Conservation (phyloP, 2,888 invertebrate species). For the Eupithecia subumbrata region DNA sequence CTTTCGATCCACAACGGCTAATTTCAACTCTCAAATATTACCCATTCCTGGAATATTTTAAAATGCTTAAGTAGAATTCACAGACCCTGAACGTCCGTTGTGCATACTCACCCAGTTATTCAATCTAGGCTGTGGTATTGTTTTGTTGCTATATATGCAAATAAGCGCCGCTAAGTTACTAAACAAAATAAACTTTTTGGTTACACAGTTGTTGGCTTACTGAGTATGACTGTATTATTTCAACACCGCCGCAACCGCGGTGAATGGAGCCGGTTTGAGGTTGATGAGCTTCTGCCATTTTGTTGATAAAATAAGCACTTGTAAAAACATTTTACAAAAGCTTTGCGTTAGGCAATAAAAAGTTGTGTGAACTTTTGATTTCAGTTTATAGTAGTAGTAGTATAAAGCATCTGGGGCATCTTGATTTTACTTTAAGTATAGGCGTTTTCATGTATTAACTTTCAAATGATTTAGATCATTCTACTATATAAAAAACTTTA, state of each 20-base stretch:
- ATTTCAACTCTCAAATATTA: too few relatives aligned
- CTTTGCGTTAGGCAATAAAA: constrained; percentile 4
- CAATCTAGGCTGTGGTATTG: constrained; percentile 28
- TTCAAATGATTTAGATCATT: not conserved
- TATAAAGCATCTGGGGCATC: not conserved
- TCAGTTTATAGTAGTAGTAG: not conserved
- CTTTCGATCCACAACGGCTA: too few relatives aligned
- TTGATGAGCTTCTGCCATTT: constrained; percentile 39
- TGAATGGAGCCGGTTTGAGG: constrained; percentile 42
- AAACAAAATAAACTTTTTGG: constrained; percentile 76
- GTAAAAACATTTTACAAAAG: constrained; percentile 25
- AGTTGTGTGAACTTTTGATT: not conserved
- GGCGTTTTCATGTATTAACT: not conserved
- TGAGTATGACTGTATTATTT: constrained; percentile 55
- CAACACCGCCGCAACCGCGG: constrained; percentile 47
- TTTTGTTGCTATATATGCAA: constrained; percentile 75
- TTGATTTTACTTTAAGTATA: not conserved
- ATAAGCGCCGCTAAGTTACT: constrained; percentile 69
- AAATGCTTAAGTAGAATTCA: not conserved
- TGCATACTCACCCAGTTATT: constrained; percentile 5
- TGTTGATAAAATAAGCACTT: constrained; percentile 31
- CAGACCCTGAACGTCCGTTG: not conserved
- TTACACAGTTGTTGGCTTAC: constrained; percentile 58
- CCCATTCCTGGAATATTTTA: too few relatives aligned
- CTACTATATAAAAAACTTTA: too few relatives aligned